phyloP scores from a whole-genome alignment of 1,140 invertebrate species.

The Heliconius melpomene region DNA sequence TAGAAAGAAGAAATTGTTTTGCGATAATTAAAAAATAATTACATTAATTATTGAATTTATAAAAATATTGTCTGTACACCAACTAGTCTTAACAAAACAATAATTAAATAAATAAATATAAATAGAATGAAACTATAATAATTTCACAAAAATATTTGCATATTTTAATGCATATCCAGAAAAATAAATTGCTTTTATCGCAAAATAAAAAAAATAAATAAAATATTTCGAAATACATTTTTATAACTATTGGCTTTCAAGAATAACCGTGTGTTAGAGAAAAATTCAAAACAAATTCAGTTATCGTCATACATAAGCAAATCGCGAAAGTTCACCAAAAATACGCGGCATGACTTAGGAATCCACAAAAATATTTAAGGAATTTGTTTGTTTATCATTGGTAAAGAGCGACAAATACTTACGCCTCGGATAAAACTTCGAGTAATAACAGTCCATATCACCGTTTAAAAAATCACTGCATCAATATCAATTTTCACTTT shows the following conservation, averaged over 20 bases:
- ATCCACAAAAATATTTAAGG: conserved; percentile 59
- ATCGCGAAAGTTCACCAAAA: conserved; percentile 19
- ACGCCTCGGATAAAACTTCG: conserved; percentile 80
- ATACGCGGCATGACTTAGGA: conserved; percentile 40
- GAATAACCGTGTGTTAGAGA: not conserved
- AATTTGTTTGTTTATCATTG: conserved; percentile 75
- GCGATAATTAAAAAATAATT: too few species aligned
- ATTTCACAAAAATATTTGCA: not conserved
- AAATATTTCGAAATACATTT: not conserved
- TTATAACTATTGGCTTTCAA: not conserved
- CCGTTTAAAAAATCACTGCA: conserved; percentile 71
- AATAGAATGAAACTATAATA: not conserved
- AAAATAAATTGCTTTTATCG: not conserved
- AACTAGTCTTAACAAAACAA: too few species aligned
- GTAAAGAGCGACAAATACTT: conserved; percentile 70
- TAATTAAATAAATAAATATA: too few species aligned
- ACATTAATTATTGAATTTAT: too few species aligned
- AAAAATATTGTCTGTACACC: too few species aligned
- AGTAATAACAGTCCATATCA: conserved; percentile 81
- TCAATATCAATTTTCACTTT: conserved; percentile 68
- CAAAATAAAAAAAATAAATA: not conserved
- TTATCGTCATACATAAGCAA: not conserved
- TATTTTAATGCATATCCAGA: not conserved
- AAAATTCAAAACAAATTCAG: not conserved
- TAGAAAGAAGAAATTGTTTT: too few species aligned